Evolutionary conservation across 2,113 vertebrate species (phyloP).

Genomic region (Uria aalge): DNA sequence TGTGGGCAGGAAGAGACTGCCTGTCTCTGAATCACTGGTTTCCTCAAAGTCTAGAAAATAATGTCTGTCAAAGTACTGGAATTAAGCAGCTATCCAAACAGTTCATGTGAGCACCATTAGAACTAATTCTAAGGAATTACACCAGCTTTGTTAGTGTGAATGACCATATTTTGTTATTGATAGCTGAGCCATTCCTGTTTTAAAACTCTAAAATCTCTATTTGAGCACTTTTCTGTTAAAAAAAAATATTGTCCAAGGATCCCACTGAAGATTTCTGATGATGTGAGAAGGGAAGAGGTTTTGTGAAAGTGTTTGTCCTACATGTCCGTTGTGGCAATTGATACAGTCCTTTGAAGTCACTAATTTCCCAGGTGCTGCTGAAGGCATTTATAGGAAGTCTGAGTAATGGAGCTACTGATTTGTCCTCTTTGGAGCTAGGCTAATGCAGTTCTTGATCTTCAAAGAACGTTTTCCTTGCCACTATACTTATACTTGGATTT

Average conservation of each 20-base stretch:
- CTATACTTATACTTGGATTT: background rate
- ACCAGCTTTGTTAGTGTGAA: background rate
- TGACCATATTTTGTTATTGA: background rate
- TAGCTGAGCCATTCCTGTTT: background rate
- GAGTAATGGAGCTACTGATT: background rate
- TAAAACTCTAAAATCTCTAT: background rate
- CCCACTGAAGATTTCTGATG: background rate
- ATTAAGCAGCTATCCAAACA: background rate
- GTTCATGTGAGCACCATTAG: background rate
- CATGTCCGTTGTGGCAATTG: background rate
- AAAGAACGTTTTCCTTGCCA: background rate
- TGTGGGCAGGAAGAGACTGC: background rate
- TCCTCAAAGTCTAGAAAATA: background rate
- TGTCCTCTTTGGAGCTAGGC: background rate
- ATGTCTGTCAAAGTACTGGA: background rate
- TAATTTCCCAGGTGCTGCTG: background rate
- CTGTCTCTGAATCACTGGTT: background rate
- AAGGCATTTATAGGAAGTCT: background rate
- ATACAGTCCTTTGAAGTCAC: background rate
- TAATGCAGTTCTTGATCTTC: background rate
- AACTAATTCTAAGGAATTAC: background rate
- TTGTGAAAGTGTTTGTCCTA: background rate
- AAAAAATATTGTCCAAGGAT: background rate
- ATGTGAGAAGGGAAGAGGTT: background rate
- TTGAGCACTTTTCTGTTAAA: background rate